These are phyloP conservation scores for Drosophila mulleri DNA, from an alignment of 2,888 invertebrate species.

Conservation along the genomic window DNA sequence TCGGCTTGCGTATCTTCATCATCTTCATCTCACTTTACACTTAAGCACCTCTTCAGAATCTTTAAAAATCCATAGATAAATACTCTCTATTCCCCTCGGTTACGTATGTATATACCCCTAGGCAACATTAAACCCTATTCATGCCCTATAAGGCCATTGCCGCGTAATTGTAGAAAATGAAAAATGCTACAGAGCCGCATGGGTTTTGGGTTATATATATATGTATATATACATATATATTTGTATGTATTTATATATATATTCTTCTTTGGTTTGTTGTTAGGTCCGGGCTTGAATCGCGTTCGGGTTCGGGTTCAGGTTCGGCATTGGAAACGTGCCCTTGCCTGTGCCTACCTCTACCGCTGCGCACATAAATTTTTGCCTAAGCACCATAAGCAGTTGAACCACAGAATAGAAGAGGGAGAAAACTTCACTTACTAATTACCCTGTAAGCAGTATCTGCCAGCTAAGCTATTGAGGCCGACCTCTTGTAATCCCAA, in stretches of 20 bases:
- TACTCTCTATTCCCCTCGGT: too few relatives aligned
- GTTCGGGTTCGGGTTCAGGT: neutral
- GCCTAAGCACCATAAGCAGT: neutral
- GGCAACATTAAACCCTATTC: neutral
- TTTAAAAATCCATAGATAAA: too few relatives aligned
- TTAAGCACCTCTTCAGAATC: too few relatives aligned
- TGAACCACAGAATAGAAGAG: neutral
- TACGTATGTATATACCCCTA: neutral
- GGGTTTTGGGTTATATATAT: neutral
- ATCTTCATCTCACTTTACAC: too few relatives aligned
- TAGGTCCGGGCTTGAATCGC: neutral
- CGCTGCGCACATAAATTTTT: conserved; percentile 49
- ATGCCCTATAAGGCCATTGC: neutral
- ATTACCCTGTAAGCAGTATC: conserved; percentile 28
- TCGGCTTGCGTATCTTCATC: too few relatives aligned
- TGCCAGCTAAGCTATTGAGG: neutral
- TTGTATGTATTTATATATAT: neutral
- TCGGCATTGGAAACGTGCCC: conserved; percentile 10
- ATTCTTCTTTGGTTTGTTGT: neutral
- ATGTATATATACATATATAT: too few relatives aligned
- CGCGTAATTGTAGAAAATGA: conserved; percentile 32
- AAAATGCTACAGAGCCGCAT: conserved; percentile 43
- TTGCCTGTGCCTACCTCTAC: conserved; percentile 55
- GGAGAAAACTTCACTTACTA: neutral
- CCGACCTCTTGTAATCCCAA: neutral